These are phyloP conservation scores for Mormyrus lacerda DNA, from an alignment of 2,113 vertebrate genomes.

Conservation along the genomic window DNA sequence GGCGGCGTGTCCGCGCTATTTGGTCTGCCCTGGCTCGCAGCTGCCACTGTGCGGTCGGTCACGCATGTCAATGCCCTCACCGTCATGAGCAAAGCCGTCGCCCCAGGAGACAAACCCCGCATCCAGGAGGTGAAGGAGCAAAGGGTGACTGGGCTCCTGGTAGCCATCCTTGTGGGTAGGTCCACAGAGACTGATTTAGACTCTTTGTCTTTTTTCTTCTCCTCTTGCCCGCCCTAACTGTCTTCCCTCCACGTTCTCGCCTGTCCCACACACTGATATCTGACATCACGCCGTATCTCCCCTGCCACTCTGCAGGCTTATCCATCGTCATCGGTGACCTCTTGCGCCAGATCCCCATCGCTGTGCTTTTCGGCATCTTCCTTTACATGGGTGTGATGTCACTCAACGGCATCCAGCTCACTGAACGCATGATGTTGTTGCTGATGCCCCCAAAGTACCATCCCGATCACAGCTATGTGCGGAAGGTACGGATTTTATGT, in stretches of 20 bases:
- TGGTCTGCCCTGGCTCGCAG: constrained; percentile 88
- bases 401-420: constrained; percentile 90
- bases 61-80: constrained; percentile 93
- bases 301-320: constrained; percentile 59
- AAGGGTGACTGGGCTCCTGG: constrained; percentile 87
- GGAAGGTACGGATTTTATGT: constrained; percentile 66
- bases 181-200: neutral
- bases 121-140: constrained; percentile 98
- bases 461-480: constrained; percentile 81
- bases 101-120: constrained; percentile 91
- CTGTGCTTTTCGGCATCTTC: constrained; percentile 89
- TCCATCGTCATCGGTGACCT: constrained; percentile 88
- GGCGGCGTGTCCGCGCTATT: constrained; percentile 82
- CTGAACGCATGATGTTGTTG: constrained; percentile 81
- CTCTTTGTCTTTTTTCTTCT: neutral
- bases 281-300: neutral
- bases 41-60: constrained; percentile 88
- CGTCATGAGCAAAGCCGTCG: constrained; percentile 94
- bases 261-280: neutral
- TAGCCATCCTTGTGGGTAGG: constrained; percentile 81
- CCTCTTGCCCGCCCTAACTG: neutral
- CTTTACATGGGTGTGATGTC: constrained; percentile 93
- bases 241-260: neutral
- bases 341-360: constrained; percentile 80
- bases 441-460: constrained; percentile 97